phyloP scores from a whole-genome alignment of 1,140 invertebrate genomes.

The Rhyzopertha dominica region DNA sequence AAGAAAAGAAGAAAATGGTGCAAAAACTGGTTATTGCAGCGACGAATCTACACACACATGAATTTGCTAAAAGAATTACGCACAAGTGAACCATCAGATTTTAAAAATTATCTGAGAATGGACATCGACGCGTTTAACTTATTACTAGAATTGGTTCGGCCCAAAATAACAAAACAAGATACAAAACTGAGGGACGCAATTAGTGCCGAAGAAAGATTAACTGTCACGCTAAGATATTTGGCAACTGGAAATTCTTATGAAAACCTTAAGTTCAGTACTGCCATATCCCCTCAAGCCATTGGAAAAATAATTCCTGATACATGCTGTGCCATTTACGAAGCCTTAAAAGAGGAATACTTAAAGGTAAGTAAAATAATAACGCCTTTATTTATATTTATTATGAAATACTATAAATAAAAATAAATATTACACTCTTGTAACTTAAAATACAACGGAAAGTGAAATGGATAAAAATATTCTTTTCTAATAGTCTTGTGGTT shows the following conservation, averaged over 20 bases:
- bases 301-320: slow-evolving; percentile 21
- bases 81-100: neutral
- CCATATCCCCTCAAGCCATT: slow-evolving; percentile 4
- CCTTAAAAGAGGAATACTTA: slow-evolving; percentile 8
- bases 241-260: slow-evolving; percentile 17
- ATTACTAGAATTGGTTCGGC: slow-evolving; percentile 7
- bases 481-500: too few species aligned
- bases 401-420: too few species aligned
- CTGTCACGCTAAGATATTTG: slow-evolving; percentile 2
- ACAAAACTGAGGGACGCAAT: slow-evolving; percentile 3
- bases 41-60: too few species aligned
- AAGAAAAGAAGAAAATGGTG: too few species aligned
- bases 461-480: too few species aligned
- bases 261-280: slow-evolving; percentile 21
- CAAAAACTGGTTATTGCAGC: too few species aligned
- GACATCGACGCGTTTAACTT: slow-evolving; percentile 3
- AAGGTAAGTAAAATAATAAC: slow-evolving; percentile 12
- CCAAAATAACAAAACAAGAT: slow-evolving; percentile 2
- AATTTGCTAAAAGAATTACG: neutral
- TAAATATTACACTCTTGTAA: too few species aligned
- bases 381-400: too few species aligned
- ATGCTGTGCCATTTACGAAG: slow-evolving; percentile 17
- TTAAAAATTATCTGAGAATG: slow-evolving; percentile 11
- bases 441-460: too few species aligned
- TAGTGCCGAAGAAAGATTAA: slow-evolving; percentile 11